phyloP scores from a whole-genome alignment of 2,888 invertebrate genomes.

The Epirrhoe tristata region DNA sequence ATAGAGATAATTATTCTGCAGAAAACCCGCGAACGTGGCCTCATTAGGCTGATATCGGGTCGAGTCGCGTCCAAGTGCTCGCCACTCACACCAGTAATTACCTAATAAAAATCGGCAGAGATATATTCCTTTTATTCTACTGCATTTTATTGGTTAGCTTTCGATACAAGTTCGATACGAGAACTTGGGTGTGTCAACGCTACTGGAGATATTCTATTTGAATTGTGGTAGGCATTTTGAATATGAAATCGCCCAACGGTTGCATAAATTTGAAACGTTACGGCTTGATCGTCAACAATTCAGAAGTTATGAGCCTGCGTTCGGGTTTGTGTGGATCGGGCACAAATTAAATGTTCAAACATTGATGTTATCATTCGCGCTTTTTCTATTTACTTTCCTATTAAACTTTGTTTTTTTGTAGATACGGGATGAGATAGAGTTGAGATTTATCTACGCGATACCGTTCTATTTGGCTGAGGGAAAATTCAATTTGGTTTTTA shows the following conservation, averaged over 20 bases:
- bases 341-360: conserved; percentile 73
- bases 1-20: conserved; percentile 66
- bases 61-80: conserved; percentile 26
- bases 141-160: conserved; percentile 13
- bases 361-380: conserved; percentile 72
- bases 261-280: conserved; percentile 38
- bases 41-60: conserved; percentile 49
- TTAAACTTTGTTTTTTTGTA: conserved; percentile 80
- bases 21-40: conserved; percentile 51
- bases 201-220: conserved; percentile 14
- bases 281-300: conserved; percentile 44
- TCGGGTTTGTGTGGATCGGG: conserved; percentile 55
- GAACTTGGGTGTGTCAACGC: conserved; percentile 15
- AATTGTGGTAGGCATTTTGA: conserved; percentile 30
- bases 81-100: conserved; percentile 28
- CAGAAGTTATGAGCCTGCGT: conserved; percentile 49
- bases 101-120: conserved; percentile 26
- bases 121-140: conserved; percentile 15
- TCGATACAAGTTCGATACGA: conserved; percentile 4
- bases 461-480: conserved; percentile 77
- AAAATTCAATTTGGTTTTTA: conserved; percentile 83
- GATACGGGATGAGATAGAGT: conserved; percentile 73
- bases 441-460: conserved; percentile 82
- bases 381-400: conserved; percentile 82
- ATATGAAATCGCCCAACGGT: conserved; percentile 35